Evolutionary conservation across 2,888 invertebrate genomes (phyloP).

Genomic region (Caenorhabditis wallacei): DNA sequence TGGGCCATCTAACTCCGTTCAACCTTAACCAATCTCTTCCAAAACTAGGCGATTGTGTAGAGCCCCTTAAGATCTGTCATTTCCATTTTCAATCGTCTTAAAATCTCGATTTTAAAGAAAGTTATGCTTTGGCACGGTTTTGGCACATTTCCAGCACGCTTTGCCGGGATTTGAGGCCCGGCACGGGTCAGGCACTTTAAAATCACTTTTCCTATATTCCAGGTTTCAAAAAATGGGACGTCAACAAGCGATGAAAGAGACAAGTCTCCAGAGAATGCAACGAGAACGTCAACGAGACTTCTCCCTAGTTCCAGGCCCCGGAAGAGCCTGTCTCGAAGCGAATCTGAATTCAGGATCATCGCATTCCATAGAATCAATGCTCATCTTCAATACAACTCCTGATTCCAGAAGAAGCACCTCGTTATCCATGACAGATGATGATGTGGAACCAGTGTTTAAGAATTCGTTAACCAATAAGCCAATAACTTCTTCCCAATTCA

Average conservation of each 20-base stretch:
- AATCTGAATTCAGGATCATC: background rate
- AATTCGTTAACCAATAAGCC: conserved; percentile 30
- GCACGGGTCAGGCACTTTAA: no score
- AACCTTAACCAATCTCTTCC: no score
- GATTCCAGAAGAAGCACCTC: conserved; percentile 18
- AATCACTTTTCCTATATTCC: no score
- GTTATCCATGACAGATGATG: conserved; percentile 41
- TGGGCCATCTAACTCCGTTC: no score
- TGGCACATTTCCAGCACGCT: no score
- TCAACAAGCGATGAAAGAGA: conserved; percentile 48
- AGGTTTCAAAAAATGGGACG: conserved; percentile 56
- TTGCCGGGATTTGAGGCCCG: no score
- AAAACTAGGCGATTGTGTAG: no score
- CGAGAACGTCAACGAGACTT: conserved; percentile 56
- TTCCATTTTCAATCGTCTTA: no score
- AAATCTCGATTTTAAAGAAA: no score
- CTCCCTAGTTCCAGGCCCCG: conserved; percentile 24
- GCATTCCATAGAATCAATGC: conserved; percentile 20
- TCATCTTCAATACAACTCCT: conserved; percentile 12
- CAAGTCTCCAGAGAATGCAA: conserved; percentile 54
- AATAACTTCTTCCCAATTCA: conserved; percentile 29
- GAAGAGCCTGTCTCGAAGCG: conserved; percentile 8
- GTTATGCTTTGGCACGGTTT: no score
- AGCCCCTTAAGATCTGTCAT: no score
- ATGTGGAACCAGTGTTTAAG: conserved; percentile 45